Base-by-base conservation (phyloP, 2,888 invertebrate genomes). In the Chalcosyrphus nemorum region DNA sequence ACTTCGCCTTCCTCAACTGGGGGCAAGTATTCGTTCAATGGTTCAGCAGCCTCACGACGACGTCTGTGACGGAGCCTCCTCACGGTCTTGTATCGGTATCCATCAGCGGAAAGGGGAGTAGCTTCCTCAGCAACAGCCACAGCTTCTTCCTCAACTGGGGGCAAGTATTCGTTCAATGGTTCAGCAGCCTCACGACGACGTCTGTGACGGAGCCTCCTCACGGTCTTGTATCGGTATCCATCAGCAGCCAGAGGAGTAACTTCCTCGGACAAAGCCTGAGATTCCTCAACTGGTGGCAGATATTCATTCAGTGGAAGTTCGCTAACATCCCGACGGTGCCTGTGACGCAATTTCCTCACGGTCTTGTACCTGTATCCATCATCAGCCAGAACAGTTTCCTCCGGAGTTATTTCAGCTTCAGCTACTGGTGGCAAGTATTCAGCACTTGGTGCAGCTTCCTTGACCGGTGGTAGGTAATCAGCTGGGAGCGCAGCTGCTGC, bases 161-260 rank as follows among this genome's bases (percentile, higher is more conserved):
- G 87, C 70, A 87, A 68, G 74, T 87, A 87, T 13, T 87, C 87
- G 0, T 74, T 82, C 0, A 77, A 63, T 84, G 77, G 72, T 75
- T 89, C 89, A 27, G 52, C 86, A 0, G 88, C 89, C 71, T 89
- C 89, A 86, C 89, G 88, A 70, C 87, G 88, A 78, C 57, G 88
- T 4, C 82, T 43, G 0, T 45, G 57, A 19, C 71, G 81, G 6
- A 86, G 87, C 0, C 45, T 74, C 65, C 87, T 88, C 7, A 89
- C 87, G 0, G 88, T 87, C 85, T 86, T 89, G 86, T 88, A 88
- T 1, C 88, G 86, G 81, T 88, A 88, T 0, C 13, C 84, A 50
- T 21, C 85, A 61, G 9, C 78, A 43, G 29, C 66, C 59, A 41
- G 76, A 72, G 1, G 80, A 9, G 1, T 56, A 63, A 27, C 82